Base-by-base conservation (phyloP, 2,888 invertebrate species). In the Cryptosula pallasiana region DNA sequence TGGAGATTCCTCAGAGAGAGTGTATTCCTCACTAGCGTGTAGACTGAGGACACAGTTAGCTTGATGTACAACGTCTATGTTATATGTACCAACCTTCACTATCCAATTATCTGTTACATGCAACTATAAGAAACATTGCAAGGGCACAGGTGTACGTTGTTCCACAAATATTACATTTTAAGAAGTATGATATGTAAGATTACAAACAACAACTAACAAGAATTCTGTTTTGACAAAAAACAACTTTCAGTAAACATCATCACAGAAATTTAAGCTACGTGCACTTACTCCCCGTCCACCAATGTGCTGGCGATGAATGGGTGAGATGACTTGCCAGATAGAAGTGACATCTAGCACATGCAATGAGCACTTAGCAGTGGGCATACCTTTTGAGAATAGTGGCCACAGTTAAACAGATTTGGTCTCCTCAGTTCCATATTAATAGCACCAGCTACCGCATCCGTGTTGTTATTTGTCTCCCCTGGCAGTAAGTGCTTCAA, bases 31-130 rank as follows among this genome's bases (percentile, higher is more conserved):
- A 35, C 91, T 90, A 77, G 90, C 89, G 75, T 90, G 89, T 25
- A 94, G 90, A 45, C 91, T 89, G 20, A 95, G 86, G 0, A 89
- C 87, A 27, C 92, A 90, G 83, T 94, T 93, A 74, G 77, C 80
- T 83, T 95, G 95, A 81, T 92, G 91, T 0, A 92, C 90, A 69
- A 93, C 84, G 78, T 90, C 86, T 0, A 95, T 84, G 75, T 86
- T 87, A 79, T 94, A 92, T 55, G 91, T 90, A 0, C 90, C 87
- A 0, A 92, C 89, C 85, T 93, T 93, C 70, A 95, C 88, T 32
- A 95, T 89, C 94, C 94, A 95, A 74, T 91, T 92, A 81, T 92
- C 91, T 0, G 94, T 95, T 45, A 85, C 84, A 72, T 82, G 79
- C 1, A 84, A 76, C 45, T 83, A 76, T 16, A 81, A 74, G n/a